A percentile compares a stretch with the other conserved stretches of the same genome.
phyloP scores from a whole-genome alignment of 2,113 vertebrate species.

The Pantherophis guttatus region DNA sequence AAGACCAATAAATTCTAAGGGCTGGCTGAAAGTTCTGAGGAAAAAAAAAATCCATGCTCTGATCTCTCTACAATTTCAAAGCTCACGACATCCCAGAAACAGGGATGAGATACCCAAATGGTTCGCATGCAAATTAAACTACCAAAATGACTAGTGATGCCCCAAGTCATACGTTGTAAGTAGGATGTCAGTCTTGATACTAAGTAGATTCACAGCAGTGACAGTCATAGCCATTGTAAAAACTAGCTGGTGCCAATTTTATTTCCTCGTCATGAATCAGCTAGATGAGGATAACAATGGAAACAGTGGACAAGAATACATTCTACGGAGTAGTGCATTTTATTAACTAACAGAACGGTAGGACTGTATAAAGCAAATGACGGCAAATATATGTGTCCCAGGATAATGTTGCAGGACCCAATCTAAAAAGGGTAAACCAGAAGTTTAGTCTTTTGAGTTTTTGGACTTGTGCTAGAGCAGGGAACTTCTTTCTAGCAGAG shows the following conservation, averaged over 20 bases:
- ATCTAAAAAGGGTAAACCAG: too few relatives aligned
- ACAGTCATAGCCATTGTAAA: not conserved
- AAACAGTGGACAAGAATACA: not conserved
- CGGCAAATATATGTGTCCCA: not conserved
- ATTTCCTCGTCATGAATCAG: not conserved
- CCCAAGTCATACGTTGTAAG: not conserved
- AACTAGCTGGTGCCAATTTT: accelerated
- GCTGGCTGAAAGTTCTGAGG: not conserved
- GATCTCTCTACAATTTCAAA: not conserved
- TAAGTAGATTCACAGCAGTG: not conserved
- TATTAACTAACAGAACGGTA: not conserved
- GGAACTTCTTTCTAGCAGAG: not conserved
- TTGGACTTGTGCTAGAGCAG: not conserved
- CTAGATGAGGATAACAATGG: not conserved
- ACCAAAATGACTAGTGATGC: too few relatives aligned
- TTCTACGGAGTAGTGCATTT: not conserved
- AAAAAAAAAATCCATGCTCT: not conserved
- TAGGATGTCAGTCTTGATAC: not conserved
- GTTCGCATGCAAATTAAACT: not conserved
- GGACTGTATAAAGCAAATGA: not conserved
- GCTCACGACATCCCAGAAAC: not conserved
- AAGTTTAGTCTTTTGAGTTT: not conserved
- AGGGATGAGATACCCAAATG: not conserved
- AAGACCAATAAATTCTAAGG: not conserved
- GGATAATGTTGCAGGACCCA: not conserved